phyloP scores from a whole-genome alignment of 2,888 invertebrate species.

The Eristalinus aeneus region DNA sequence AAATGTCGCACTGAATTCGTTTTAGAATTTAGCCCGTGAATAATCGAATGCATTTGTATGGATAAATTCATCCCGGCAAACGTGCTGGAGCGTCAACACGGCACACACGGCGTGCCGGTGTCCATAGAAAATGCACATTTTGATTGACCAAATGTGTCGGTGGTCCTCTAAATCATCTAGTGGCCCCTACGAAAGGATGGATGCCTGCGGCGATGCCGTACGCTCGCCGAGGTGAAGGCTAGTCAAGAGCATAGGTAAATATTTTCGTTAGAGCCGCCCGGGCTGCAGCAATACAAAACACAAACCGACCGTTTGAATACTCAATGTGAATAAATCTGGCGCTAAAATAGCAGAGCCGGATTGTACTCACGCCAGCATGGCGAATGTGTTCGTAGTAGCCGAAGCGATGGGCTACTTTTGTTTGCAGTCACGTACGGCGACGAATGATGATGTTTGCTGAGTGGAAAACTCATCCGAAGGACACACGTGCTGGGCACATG shows the following conservation, averaged over 20 bases:
- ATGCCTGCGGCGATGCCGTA: conserved; percentile 39
- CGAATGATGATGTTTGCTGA: background rate
- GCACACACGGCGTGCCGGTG: background rate
- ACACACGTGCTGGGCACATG: conserved; percentile 40
- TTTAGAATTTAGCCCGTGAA: conserved; percentile 58
- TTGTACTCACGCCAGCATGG: conserved; percentile 31
- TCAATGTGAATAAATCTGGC: conserved; percentile 52
- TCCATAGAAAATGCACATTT: conserved; percentile 37
- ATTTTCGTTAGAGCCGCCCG: conserved; percentile 36
- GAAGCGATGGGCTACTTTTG: conserved; percentile 20
- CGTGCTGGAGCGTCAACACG: conserved; percentile 4
- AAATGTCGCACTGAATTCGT: conserved; percentile 47
- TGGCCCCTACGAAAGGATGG: conserved; percentile 35
- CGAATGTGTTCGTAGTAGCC: conserved; percentile 2
- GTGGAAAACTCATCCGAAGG: background rate
- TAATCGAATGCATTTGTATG: conserved; percentile 55
- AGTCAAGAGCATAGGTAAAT: conserved; percentile 39
- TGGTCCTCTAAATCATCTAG: background rate
- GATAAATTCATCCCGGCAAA: conserved; percentile 6
- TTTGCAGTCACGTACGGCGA: conserved; percentile 38
- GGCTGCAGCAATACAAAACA: conserved; percentile 20
- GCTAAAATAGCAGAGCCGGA: conserved; percentile 36
- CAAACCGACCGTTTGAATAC: conserved; percentile 13
- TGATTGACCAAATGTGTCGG: conserved; percentile 14
- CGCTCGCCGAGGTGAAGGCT: conserved; percentile 63